These are phyloP conservation scores for Drosophila sturtevanti DNA, from an alignment of 1,140 invertebrate genomes.

Conservation along the genomic window DNA sequence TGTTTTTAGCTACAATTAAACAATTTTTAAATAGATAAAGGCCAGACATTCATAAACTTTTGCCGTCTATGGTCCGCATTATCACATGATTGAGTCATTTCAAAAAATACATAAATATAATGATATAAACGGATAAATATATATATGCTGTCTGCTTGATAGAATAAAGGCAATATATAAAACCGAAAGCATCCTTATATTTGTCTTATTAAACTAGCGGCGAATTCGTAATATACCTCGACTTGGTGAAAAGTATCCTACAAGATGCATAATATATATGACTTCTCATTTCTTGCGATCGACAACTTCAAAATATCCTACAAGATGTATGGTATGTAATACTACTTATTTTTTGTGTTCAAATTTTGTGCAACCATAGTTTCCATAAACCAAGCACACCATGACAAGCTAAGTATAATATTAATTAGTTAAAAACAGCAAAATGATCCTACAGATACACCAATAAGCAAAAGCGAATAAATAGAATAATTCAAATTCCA, in stretches of 20 bases:
- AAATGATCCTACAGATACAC: neutral
- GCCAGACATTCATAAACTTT: neutral
- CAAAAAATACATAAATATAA: slow-evolving; percentile 9
- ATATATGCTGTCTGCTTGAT: no score
- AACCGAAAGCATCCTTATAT: no score
- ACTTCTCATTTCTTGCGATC: no score
- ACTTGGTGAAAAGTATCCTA: no score
- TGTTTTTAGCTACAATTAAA: slow-evolving; percentile 75
- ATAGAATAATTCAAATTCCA: neutral
- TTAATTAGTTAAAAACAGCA: neutral
- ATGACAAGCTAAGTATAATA: neutral
- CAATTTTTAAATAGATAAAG: slow-evolving; percentile 66
- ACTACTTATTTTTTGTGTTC: no score
- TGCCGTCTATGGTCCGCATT: neutral
- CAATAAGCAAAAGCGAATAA: neutral
- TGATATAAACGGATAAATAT: neutral
- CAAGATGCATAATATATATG: no score
- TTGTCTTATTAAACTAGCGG: no score
- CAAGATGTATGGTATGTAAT: no score
- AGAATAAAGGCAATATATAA: no score
- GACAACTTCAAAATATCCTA: no score
- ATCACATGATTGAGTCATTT: slow-evolving; percentile 3
- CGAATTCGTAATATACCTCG: no score
- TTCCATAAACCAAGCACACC: neutral
- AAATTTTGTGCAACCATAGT: no score